A percentile compares a stretch with the other conserved stretches of the same genome.
Evolutionary conservation across 2,797 vertebrate species (phyloP).

Genomic region (Lithobates sylvaticus): DNA sequence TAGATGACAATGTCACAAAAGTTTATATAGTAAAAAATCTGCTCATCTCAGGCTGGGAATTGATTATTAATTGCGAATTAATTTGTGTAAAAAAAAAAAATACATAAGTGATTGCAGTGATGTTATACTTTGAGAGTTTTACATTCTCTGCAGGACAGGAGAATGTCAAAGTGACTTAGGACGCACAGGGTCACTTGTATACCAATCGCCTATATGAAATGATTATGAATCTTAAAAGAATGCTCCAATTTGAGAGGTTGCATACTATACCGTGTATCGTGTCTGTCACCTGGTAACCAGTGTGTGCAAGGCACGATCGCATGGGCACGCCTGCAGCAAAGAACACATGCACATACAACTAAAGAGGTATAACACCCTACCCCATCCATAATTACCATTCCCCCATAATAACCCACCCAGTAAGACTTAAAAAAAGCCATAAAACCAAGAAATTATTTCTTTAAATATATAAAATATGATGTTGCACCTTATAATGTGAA

Average conservation of each 20-base stretch:
- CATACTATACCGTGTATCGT: slow-evolving; percentile 99
- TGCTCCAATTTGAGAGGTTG: slow-evolving; percentile 93
- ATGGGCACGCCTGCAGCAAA: slow-evolving; percentile 99
- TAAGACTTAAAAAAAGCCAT: background rate
- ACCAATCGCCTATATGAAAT: no score
- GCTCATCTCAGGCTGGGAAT: no score
- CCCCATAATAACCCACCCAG: slow-evolving; percentile 73
- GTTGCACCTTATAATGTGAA: background rate
- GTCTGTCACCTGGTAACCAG: slow-evolving; percentile 99
- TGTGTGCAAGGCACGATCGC: slow-evolving; percentile 98
- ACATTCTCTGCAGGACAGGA: no score
- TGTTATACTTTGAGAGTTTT: no score
- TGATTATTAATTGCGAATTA: no score
- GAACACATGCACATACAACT: slow-evolving; percentile 99
- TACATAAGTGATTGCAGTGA: no score
- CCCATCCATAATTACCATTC: slow-evolving; percentile 81
- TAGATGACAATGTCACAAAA: background rate
- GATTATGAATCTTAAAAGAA: slow-evolving; percentile 85
- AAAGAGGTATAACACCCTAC: slow-evolving; percentile 94
- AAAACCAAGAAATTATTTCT: background rate
- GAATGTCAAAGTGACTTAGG: no score
- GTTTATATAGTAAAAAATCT: no score
- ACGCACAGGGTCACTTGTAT: no score
- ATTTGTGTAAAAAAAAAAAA: no score
- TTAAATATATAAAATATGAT: background rate